A percentile compares a stretch with the other conserved stretches of the same genome.
These are phyloP conservation scores for Corythornis leucogaster DNA, from an alignment of 2,797 vertebrate species.

Conservation along the genomic window DNA sequence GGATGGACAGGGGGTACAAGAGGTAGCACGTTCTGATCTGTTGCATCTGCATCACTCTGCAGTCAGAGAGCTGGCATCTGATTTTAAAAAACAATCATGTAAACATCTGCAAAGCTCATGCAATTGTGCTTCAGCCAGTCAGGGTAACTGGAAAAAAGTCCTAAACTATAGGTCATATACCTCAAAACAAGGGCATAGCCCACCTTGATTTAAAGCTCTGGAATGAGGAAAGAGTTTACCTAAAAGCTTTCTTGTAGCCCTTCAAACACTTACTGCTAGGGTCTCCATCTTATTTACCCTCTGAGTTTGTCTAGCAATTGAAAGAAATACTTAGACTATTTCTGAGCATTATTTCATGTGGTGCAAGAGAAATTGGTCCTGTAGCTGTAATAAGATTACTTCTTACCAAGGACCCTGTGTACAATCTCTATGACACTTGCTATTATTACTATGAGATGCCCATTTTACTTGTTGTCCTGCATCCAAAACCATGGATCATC, in stretches of 20 bases:
- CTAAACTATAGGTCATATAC: neutral
- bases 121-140: neutral
- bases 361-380: neutral
- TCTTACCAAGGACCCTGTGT: neutral
- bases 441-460: neutral
- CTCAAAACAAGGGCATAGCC: neutral
- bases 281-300: neutral
- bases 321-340: neutral
- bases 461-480: neutral
- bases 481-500: neutral
- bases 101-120: neutral
- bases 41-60: neutral
- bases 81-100: neutral
- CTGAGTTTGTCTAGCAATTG: neutral
- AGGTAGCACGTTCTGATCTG: neutral
- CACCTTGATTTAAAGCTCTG: neutral
- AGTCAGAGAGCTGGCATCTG: neutral
- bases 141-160: neutral
- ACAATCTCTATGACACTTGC: neutral
- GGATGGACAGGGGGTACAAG: rapidly evolving
- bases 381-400: neutral
- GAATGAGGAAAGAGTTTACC: neutral
- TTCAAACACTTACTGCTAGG: neutral
- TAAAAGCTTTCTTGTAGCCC: neutral
- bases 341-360: neutral